These are phyloP conservation scores for Metellina segmentata DNA, from an alignment of 2,888 invertebrate genomes.

Conservation along the genomic window DNA sequence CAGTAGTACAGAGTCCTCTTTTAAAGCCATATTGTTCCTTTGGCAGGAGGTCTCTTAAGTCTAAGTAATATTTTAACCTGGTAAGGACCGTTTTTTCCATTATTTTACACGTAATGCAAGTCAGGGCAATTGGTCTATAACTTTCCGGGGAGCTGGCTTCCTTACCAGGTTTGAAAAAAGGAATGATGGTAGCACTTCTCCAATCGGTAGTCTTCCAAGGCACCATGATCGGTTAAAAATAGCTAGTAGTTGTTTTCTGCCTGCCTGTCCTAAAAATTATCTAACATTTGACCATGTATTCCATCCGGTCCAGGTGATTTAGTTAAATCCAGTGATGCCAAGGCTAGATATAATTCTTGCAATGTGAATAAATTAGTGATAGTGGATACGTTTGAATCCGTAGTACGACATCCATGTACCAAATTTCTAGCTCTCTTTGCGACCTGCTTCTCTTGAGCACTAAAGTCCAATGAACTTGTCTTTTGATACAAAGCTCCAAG, in stretches of 20 bases:
- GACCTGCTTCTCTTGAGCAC: not conserved
- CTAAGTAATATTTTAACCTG: too few species aligned
- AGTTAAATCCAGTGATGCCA: not conserved
- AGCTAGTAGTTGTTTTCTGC: not conserved
- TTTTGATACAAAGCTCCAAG: conserved; percentile 10
- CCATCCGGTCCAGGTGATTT: not conserved
- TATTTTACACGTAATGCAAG: too few species aligned
- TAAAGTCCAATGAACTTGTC: not conserved
- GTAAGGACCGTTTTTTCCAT: too few species aligned
- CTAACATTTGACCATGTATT: not conserved
- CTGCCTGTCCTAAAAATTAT: not conserved
- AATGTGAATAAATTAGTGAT: not conserved
- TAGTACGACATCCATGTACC: conserved; percentile 26
- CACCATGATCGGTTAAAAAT: not conserved
- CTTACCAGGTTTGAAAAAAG: too few species aligned
- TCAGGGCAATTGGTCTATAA: too few species aligned
- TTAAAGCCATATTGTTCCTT: too few species aligned
- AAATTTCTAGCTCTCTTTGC: conserved; percentile 13
- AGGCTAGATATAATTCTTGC: not conserved
- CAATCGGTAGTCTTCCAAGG: not conserved
- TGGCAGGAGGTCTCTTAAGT: too few species aligned
- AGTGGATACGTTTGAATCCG: not conserved
- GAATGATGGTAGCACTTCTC: not conserved
- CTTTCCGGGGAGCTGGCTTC: too few species aligned
- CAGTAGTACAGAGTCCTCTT: too few species aligned